These are phyloP conservation scores for Marronus borbonicus DNA, from an alignment of 2,888 invertebrate genomes.

Conservation along the genomic window DNA sequence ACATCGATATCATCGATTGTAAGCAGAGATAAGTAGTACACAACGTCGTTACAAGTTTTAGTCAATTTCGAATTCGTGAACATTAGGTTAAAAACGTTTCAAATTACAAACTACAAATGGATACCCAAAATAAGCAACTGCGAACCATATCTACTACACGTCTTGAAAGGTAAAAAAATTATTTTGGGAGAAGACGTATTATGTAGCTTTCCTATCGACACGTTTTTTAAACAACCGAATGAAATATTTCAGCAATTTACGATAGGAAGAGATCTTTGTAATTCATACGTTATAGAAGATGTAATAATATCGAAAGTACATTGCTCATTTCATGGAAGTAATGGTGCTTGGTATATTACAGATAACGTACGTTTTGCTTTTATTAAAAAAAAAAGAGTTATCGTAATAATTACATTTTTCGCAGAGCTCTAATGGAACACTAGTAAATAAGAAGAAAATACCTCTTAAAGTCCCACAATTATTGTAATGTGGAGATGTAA, in stretches of 20 bases:
- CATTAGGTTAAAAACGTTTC: too few relatives aligned
- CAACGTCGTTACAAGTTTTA: too few relatives aligned
- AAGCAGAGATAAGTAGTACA: too few relatives aligned
- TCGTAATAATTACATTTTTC: conserved; percentile 56
- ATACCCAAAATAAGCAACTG: neutral
- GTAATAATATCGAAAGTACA: conserved; percentile 75
- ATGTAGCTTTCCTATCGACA: too few relatives aligned
- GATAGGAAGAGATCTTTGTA: conserved; percentile 74
- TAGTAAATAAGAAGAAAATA: conserved; percentile 70
- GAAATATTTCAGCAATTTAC: conserved; percentile 69
- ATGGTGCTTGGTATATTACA: conserved; percentile 72
- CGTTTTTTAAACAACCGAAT: neutral
- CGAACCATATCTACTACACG: neutral
- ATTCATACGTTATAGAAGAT: conserved; percentile 72
- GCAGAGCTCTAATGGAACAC: conserved; percentile 76
- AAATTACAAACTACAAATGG: neutral
- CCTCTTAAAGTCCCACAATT: conserved; percentile 65
- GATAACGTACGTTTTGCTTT: conserved; percentile 65
- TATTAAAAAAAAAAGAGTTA: neutral
- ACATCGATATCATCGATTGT: too few relatives aligned
- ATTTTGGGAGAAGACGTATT: neutral
- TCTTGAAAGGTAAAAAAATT: neutral
- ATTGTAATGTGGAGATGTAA: conserved; percentile 69
- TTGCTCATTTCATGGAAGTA: conserved; percentile 71
- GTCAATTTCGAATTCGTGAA: neutral